A percentile compares a stretch with the other conserved stretches of the same genome.
Evolutionary conservation across 2,113 vertebrate genomes (phyloP).

Genomic region (Boulengeromyrus knoepffleri): DNA sequence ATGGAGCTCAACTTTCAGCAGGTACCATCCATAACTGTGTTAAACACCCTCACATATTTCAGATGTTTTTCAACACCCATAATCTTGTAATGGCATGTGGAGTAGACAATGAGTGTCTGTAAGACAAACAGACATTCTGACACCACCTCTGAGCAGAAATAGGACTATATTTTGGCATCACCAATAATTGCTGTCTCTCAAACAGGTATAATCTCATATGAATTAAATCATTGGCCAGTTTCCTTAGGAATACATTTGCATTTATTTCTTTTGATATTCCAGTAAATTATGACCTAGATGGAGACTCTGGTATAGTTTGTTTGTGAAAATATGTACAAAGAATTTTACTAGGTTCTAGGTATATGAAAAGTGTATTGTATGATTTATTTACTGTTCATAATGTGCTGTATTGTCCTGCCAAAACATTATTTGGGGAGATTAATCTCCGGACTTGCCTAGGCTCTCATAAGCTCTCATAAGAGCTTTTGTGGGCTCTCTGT

Average conservation of each 20-base stretch:
- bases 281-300: not conserved
- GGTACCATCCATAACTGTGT: conserved; percentile 48
- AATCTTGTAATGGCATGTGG: not conserved
- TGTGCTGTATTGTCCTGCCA: not conserved
- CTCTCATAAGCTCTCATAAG: not conserved
- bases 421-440: not conserved
- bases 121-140: not conserved
- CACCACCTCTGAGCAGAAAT: not conserved
- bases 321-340: not conserved
- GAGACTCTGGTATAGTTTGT: not conserved
- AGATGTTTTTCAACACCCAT: not conserved
- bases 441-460: not conserved
- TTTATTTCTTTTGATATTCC: not conserved
- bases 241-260: not conserved
- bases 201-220: not conserved
- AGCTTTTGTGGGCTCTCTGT: not conserved
- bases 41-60: conserved; percentile 16
- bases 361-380: not conserved
- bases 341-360: not conserved
- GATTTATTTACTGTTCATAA: not conserved
- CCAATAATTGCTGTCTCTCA: not conserved
- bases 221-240: not conserved
- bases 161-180: not conserved
- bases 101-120: not conserved
- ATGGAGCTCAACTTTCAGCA: conserved; percentile 95